phyloP scores from a whole-genome alignment of 2,888 invertebrate species.

The Nycteola revayana region DNA sequence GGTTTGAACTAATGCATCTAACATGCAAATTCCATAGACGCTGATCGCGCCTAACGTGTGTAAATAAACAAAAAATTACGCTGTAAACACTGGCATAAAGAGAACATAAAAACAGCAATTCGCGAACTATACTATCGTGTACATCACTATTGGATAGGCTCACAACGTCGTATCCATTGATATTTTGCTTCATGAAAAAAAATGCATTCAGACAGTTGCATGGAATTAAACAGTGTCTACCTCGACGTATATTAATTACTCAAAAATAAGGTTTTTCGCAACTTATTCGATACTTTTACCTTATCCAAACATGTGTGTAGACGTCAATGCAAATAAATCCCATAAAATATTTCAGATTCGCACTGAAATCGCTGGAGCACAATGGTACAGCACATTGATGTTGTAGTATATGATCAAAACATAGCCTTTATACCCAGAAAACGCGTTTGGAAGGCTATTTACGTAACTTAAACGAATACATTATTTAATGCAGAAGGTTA shows the following conservation, averaged over 20 bases:
- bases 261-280: constrained; percentile 13
- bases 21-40: constrained; percentile 29
- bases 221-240: constrained; percentile 16
- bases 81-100: constrained; percentile 71
- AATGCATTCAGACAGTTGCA: constrained; percentile 37
- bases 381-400: constrained; percentile 73
- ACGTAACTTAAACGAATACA: constrained; percentile 43
- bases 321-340: constrained; percentile 62
- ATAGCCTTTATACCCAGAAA: constrained; percentile 64
- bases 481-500: constrained; percentile 38
- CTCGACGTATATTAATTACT: constrained; percentile 25
- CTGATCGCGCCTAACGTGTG: constrained; percentile 51
- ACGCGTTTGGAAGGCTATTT: constrained; percentile 22
- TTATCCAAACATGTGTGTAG: constrained; percentile 45
- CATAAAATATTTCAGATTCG: constrained; percentile 61
- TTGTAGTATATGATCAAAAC: constrained; percentile 70
- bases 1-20: constrained; percentile 5
- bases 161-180: constrained; percentile 35
- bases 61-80: constrained; percentile 72
- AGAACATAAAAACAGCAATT: constrained; percentile 62
- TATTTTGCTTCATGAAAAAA: constrained; percentile 33
- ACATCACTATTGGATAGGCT: constrained; percentile 23
- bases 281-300: constrained; percentile 44
- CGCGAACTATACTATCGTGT: constrained; percentile 50
- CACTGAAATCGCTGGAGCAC: constrained; percentile 59